These are phyloP conservation scores for Parnassius apollo DNA, from an alignment of 2,888 invertebrate genomes.

Conservation along the genomic window DNA sequence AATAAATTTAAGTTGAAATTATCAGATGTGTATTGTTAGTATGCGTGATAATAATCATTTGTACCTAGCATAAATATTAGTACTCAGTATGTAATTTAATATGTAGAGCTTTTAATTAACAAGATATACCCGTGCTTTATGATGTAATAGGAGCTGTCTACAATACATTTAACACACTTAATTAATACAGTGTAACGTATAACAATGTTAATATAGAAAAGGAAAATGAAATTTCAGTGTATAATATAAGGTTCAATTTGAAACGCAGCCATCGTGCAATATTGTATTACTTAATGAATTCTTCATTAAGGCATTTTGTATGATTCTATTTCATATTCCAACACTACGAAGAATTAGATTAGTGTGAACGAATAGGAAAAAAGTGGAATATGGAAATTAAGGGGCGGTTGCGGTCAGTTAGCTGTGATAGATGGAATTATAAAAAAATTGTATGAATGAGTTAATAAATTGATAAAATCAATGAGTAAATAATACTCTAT, in stretches of 20 bases:
- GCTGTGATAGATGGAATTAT: slow-evolving; percentile 33
- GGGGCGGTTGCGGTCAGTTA: slow-evolving; percentile 44
- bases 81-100: neutral
- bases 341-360: slow-evolving; percentile 29
- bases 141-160: slow-evolving; percentile 39
- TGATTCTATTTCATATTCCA: slow-evolving; percentile 27
- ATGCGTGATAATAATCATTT: slow-evolving; percentile 2
- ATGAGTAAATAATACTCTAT: no score
- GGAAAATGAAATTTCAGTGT: slow-evolving; percentile 14
- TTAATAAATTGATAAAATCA: no score
- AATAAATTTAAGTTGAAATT: neutral
- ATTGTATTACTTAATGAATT: slow-evolving; percentile 37
- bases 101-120: slow-evolving; percentile 13
- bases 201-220: slow-evolving; percentile 14
- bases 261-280: slow-evolving; percentile 29
- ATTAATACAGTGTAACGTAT: slow-evolving; percentile 33
- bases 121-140: slow-evolving; percentile 29
- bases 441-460: slow-evolving; percentile 29
- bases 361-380: slow-evolving; percentile 19
- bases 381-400: slow-evolving; percentile 39
- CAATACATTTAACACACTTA: slow-evolving; percentile 45
- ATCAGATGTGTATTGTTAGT: neutral
- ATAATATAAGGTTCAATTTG: slow-evolving; percentile 27
- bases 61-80: slow-evolving; percentile 9
- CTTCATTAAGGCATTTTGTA: slow-evolving; percentile 30